phyloP scores from a whole-genome alignment of 2,797 vertebrate species.

The Crenichthys baileyi region DNA sequence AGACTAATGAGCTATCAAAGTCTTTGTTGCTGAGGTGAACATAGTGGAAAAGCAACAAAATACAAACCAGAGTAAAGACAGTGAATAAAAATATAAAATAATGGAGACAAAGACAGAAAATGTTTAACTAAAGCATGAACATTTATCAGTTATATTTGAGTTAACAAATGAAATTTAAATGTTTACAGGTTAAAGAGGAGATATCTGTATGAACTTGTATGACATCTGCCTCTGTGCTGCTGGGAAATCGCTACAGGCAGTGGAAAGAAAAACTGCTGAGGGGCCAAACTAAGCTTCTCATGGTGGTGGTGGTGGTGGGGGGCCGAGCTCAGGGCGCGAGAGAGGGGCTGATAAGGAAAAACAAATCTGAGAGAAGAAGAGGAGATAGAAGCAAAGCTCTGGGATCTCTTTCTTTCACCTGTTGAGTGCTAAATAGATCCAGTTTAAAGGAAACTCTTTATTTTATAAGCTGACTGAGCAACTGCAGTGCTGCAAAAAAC shows the following conservation, averaged over 20 bases:
- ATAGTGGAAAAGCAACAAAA: background rate
- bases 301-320: constrained; percentile 17
- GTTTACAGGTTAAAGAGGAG: background rate
- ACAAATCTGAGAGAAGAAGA: constrained; percentile 20
- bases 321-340: constrained; percentile 25
- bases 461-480: too few relatives aligned
- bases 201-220: background rate
- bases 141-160: background rate
- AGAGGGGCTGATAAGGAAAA: constrained; percentile 34
- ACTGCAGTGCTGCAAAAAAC: background rate
- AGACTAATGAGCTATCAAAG: background rate
- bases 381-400: constrained; percentile 5
- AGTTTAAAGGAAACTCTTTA: background rate
- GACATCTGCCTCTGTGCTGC: constrained; percentile 26
- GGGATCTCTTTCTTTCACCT: constrained; percentile 19
- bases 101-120: too few relatives aligned
- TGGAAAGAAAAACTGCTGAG: constrained; percentile 21
- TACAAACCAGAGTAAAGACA: background rate
- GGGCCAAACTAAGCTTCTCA: constrained; percentile 53
- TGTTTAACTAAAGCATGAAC: background rate
- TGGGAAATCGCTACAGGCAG: constrained; percentile 21
- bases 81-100: background rate
- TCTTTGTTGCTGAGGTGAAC: background rate
- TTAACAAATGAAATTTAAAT: background rate
- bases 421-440: constrained; percentile 4